Conservation (phyloP, 2,888 invertebrate genomes). For the Drosophila percnosoma region DNA sequence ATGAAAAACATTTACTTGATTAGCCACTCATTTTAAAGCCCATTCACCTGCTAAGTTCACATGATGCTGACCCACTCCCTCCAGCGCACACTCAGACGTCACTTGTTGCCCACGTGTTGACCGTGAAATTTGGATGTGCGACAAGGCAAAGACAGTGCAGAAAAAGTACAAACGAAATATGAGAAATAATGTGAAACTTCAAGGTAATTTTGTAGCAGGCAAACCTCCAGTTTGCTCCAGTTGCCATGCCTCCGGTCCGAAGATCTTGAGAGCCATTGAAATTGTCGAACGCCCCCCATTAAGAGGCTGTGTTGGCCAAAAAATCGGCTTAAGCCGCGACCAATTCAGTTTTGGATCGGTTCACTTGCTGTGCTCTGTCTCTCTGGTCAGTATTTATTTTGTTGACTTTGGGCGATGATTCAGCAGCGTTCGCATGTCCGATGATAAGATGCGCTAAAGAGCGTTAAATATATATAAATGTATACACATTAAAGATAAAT, state of each 20-base stretch:
- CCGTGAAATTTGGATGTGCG: constrained; percentile 64
- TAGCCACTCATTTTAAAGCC: constrained; percentile 38
- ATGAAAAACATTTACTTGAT: constrained; percentile 27
- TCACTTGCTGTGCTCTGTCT: constrained; percentile 25
- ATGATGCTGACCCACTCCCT: constrained; percentile 18
- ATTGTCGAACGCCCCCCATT: constrained; percentile 74
- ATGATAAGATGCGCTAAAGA: constrained; percentile 66
- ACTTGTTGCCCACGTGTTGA: constrained; percentile 56
- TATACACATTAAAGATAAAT: constrained; percentile 49
- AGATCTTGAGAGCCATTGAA: constrained; percentile 66
- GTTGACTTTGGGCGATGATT: constrained; percentile 60
- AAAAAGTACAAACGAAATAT: constrained; percentile 12
- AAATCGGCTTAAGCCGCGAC: constrained; percentile 69
- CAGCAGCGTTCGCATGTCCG: constrained; percentile 64
- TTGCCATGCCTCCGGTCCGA: constrained; percentile 58
- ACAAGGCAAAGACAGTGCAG: constrained; percentile 51
- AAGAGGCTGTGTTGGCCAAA: constrained; percentile 60
- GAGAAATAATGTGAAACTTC: constrained; percentile 19
- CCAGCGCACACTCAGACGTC: constrained; percentile 33
- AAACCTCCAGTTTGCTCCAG: constrained; percentile 62
- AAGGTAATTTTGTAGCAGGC: constrained; percentile 48
- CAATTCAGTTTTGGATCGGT: constrained; percentile 55
- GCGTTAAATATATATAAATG: constrained; percentile 29
- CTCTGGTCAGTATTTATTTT: constrained; percentile 18
- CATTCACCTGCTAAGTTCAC: constrained; percentile 47